Percentiles rank a stretch among this genome's conserved stretches.
phyloP scores from a whole-genome alignment of 2,797 vertebrate species.

The Novumbra hubbsi region DNA sequence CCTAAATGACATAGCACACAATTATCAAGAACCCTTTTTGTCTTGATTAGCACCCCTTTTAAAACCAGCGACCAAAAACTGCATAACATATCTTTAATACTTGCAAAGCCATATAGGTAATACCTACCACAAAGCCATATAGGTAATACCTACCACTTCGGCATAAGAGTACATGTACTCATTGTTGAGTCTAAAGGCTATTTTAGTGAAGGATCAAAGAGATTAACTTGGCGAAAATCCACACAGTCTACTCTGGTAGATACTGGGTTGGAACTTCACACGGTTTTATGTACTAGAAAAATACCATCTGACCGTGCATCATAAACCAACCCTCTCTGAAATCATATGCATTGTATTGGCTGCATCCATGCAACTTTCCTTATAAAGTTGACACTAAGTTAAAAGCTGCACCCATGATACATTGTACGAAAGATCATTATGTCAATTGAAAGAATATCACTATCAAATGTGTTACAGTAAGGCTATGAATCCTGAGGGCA shows the following conservation, averaged over 20 bases:
- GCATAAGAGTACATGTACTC: not conserved
- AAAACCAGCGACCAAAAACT: no score
- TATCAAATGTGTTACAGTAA: no score
- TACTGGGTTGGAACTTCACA: not conserved
- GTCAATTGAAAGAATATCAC: no score
- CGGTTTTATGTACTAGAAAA: not conserved
- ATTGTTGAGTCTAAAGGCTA: not conserved
- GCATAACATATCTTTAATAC: not conserved
- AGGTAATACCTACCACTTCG: not conserved
- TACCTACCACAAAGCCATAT: conserved; percentile 5
- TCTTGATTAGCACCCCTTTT: no score
- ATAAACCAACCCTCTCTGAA: not conserved
- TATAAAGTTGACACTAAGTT: no score
- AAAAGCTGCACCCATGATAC: no score
- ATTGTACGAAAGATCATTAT: no score
- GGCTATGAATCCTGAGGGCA: no score
- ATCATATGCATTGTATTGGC: no score
- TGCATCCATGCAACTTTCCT: no score
- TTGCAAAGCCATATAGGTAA: conserved; percentile 8
- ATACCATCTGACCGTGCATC: not conserved
- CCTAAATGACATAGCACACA: no score
- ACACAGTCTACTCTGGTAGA: conserved; percentile 21
- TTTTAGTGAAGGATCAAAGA: not conserved
- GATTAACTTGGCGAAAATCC: not conserved
- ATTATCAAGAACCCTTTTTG: no score